These are phyloP conservation scores for Cephus runcator DNA, from an alignment of 2,888 invertebrate genomes.

Conservation along the genomic window DNA sequence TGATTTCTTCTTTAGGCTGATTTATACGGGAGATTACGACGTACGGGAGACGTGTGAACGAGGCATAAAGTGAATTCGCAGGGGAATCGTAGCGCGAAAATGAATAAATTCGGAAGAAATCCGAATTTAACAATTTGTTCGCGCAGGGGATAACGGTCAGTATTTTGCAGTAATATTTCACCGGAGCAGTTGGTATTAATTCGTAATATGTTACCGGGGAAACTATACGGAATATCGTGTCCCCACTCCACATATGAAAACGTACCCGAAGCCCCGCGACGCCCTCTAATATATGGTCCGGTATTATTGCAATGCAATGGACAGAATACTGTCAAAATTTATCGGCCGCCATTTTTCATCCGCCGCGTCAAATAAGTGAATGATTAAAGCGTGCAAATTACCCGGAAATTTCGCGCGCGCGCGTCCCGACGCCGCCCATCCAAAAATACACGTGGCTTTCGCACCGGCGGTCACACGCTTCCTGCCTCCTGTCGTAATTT, in stretches of 20 bases:
- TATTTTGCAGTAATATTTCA: slow-evolving; percentile 66
- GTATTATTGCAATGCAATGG: slow-evolving; percentile 66
- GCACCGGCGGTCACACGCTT: not conserved
- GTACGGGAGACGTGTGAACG: not conserved
- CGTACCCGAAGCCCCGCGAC: slow-evolving; percentile 41
- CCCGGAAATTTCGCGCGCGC: slow-evolving; percentile 46
- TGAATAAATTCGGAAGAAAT: slow-evolving; percentile 53
- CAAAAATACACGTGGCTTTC: not conserved
- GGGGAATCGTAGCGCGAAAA: slow-evolving; percentile 7
- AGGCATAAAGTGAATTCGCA: slow-evolving; percentile 15
- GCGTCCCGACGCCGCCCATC: not conserved
- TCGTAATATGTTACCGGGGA: slow-evolving; percentile 65
- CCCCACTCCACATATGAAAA: slow-evolving; percentile 2
- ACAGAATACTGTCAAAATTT: slow-evolving; percentile 67
- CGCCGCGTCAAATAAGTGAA: slow-evolving; percentile 62
- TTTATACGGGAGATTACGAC: not conserved
- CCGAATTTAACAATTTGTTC: slow-evolving; percentile 54
- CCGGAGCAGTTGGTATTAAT: slow-evolving; percentile 66
- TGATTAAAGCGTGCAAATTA: slow-evolving; percentile 64
- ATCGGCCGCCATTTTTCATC: slow-evolving; percentile 65
- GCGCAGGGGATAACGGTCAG: slow-evolving; percentile 61
- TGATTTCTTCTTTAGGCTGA: not conserved
- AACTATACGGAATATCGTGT: slow-evolving; percentile 58
- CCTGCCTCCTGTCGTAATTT: not conserved
- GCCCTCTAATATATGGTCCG: slow-evolving; percentile 64